Evolutionary conservation across 1,140 invertebrate genomes (phyloP).

Genomic region (Nasonia giraulti): DNA sequence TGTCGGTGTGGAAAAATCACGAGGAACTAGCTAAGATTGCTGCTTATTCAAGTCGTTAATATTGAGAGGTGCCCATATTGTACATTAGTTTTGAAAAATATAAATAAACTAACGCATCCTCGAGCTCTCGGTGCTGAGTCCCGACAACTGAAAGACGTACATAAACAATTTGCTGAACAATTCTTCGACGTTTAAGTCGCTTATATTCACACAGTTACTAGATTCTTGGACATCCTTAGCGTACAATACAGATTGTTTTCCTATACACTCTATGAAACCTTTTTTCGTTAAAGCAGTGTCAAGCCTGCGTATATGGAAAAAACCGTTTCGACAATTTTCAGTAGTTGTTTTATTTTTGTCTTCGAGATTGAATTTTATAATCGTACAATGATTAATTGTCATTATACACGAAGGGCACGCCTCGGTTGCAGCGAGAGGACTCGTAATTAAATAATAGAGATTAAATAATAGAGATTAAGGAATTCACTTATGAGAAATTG

Average conservation of each 20-base stretch:
- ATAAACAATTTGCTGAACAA: conserved; percentile 43
- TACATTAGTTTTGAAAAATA: not conserved
- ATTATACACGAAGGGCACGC: conserved; percentile 36
- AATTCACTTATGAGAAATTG: not conserved
- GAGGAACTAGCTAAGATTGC: not conserved
- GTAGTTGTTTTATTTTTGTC: conserved; percentile 7
- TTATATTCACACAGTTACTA: conserved; percentile 42
- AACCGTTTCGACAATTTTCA: conserved; percentile 7
- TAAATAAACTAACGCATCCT: not conserved
- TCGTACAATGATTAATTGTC: conserved; percentile 39
- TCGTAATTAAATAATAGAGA: not conserved
- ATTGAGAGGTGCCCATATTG: not conserved
- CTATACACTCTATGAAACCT: conserved; percentile 39
- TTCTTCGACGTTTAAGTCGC: conserved; percentile 18
- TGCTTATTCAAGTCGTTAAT: not conserved
- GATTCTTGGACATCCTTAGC: conserved; percentile 39
- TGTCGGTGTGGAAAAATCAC: not conserved
- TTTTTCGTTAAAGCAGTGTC: not conserved
- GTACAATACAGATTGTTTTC: conserved; percentile 44
- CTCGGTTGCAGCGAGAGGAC: conserved; percentile 31
- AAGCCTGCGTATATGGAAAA: not conserved
- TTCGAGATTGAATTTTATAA: conserved; percentile 25
- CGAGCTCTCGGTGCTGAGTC: conserved; percentile 33
- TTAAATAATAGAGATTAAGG: not conserved
- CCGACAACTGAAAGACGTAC: conserved; percentile 38